Evolutionary conservation across 2,888 invertebrate species (phyloP).

Genomic region (Sphaeridia pumilis): DNA sequence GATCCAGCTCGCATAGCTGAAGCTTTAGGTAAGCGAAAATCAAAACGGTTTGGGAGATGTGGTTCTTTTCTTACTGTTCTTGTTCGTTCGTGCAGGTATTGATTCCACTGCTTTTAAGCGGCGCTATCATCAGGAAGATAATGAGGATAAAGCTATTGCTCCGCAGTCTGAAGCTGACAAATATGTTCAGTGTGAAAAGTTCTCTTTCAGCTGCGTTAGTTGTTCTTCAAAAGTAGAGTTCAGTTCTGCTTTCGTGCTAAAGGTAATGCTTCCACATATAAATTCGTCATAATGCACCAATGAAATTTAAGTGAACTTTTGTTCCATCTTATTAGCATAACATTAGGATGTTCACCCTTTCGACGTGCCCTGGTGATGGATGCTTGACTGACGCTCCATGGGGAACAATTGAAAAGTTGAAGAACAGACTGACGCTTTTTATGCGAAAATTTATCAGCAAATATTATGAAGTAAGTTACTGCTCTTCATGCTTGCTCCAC

Average conservation of each 20-base stretch:
- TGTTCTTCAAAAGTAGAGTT: conserved; percentile 6
- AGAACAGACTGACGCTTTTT: conserved; percentile 58
- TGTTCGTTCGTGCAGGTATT: conserved; percentile 39
- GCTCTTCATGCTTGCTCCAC: no score
- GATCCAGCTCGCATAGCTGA: conserved; percentile 82
- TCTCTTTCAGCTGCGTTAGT: conserved; percentile 39
- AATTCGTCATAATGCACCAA: not conserved
- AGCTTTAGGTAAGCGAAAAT: conserved; percentile 57
- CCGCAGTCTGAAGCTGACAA: conserved; percentile 43
- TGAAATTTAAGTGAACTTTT: not conserved
- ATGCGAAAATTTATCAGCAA: conserved; percentile 55
- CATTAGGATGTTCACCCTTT: not conserved
- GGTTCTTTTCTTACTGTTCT: not conserved
- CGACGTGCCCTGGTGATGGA: not conserved
- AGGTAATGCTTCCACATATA: not conserved
- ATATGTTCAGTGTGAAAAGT: conserved; percentile 46
- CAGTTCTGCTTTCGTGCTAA: not conserved
- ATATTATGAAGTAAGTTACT: conserved; percentile 53
- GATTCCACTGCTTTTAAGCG: conserved; percentile 43
- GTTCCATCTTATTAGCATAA: not conserved
- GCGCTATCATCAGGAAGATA: conserved; percentile 39
- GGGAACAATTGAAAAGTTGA: conserved; percentile 54
- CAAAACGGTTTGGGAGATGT: not conserved
- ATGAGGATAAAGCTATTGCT: conserved; percentile 35
- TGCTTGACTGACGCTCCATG: conserved; percentile 56